A percentile compares a stretch with the other conserved stretches of the same genome.
phyloP scores from a whole-genome alignment of 2,797 vertebrate genomes.

The Poecilia velifera region DNA sequence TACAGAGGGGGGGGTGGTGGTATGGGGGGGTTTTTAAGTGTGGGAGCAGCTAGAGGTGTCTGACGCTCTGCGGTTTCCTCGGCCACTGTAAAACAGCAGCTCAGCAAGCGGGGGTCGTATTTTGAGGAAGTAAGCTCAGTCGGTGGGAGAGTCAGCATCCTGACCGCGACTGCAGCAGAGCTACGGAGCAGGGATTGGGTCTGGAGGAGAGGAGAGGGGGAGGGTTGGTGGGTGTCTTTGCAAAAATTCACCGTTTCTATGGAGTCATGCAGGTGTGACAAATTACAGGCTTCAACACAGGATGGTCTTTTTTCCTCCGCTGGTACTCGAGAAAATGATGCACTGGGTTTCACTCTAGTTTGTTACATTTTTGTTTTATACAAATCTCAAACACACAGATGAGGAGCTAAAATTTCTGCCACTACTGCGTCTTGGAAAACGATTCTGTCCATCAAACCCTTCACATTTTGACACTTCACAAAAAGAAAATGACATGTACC shows the following conservation, averaged over 20 bases:
- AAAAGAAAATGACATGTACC: not conserved
- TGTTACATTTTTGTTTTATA: conserved; percentile 2
- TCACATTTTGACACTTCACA: not conserved
- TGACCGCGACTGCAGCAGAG: conserved; percentile 52
- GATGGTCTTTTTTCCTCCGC: conserved; percentile 16
- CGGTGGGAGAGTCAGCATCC: conserved; percentile 67
- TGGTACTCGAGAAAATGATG: not conserved
- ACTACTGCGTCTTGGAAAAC: not conserved
- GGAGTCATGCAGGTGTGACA: conserved; percentile 39
- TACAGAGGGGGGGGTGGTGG: conserved; percentile 15
- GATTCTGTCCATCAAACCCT: not conserved
- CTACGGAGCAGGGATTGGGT: not conserved
- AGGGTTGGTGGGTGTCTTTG: conserved; percentile 32
- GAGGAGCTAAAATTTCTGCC: not conserved
- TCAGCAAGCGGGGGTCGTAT: conserved; percentile 43
- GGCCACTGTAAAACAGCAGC: conserved; percentile 62
- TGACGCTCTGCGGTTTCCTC: conserved; percentile 53
- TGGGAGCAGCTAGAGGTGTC: conserved; percentile 56
- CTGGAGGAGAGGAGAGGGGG: not conserved
- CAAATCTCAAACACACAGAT: conserved; percentile 2
- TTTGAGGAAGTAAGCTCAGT: conserved; percentile 72
- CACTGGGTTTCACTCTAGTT: not conserved
- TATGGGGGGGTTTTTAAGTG: conserved; percentile 14
- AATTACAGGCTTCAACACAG: conserved; percentile 33
- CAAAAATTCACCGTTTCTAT: conserved; percentile 31